phyloP scores from a whole-genome alignment of 2,888 invertebrate genomes.

The Zhuqinia jingwanae region DNA sequence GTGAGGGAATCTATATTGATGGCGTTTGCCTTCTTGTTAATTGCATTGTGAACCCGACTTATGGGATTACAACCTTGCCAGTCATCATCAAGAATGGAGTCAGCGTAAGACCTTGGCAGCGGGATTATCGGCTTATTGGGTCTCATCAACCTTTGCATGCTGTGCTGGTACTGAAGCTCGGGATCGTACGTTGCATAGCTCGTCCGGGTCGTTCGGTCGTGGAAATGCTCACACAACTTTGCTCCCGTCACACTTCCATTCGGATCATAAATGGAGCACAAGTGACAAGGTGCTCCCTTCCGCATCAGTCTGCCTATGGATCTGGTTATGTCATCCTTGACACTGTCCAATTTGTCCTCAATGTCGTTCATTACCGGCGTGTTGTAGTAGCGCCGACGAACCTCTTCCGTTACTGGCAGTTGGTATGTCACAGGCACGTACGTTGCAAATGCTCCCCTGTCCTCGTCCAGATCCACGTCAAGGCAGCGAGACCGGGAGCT shows the following conservation, averaged over 20 bases:
- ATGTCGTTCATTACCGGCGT: constrained; percentile 72
- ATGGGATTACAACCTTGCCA: constrained; percentile 70
- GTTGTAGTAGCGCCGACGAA: constrained; percentile 66
- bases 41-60: constrained; percentile 66
- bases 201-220: constrained; percentile 55
- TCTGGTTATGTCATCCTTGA: constrained; percentile 71
- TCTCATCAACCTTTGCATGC: constrained; percentile 70
- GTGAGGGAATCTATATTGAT: constrained; percentile 58
- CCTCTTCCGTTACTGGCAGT: constrained; percentile 72
- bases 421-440: constrained; percentile 73
- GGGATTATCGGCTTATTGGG: constrained; percentile 57
- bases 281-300: constrained; percentile 58
- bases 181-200: constrained; percentile 67
- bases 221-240: constrained; percentile 64
- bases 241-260: constrained; percentile 61
- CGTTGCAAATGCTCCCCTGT: constrained; percentile 70
- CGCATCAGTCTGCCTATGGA: constrained; percentile 66
- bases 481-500: constrained; percentile 65
- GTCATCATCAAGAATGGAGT: constrained; percentile 68
- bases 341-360: constrained; percentile 69
- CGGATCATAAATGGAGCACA: constrained; percentile 68
- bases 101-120: constrained; percentile 33
- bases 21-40: constrained; percentile 72
- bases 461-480: constrained; percentile 74
- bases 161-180: constrained; percentile 53